These are phyloP conservation scores for Volucella inanis DNA, from an alignment of 2,888 invertebrate species.

Conservation along the genomic window DNA sequence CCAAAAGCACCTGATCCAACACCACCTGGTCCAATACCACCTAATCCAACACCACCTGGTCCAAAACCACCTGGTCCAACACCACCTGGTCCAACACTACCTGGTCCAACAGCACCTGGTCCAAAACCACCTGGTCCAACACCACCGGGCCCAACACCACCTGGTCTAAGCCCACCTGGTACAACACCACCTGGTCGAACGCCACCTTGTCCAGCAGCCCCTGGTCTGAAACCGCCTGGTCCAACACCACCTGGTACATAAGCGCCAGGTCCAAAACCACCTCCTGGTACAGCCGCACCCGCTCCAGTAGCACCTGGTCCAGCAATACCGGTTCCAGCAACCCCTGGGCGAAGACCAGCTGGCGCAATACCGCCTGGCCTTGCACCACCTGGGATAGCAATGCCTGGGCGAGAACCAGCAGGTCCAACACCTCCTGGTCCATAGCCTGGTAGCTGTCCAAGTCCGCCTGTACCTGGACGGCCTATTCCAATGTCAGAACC, in stretches of 20 bases:
- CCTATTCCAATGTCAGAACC: conserved; percentile 46
- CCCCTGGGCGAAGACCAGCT: conserved; percentile 29
- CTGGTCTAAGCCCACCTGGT: conserved; percentile 30
- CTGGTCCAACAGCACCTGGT: conserved; percentile 43
- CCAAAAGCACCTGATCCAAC: conserved; percentile 42
- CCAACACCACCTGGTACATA: conserved; percentile 43
- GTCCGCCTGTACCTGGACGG: conserved; percentile 36
- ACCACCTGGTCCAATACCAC: conserved; percentile 46
- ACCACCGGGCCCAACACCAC: conserved; percentile 30
- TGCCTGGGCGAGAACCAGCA: conserved; percentile 56
- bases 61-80: conserved; percentile 27
- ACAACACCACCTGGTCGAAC: conserved; percentile 34
- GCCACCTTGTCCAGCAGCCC: conserved; percentile 39
- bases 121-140: conserved; percentile 29
- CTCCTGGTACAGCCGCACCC: conserved; percentile 44
- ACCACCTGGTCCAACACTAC: conserved; percentile 13
- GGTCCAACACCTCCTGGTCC: conserved; percentile 43
- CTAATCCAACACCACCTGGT: conserved; percentile 14
- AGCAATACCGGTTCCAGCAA: conserved; percentile 20
- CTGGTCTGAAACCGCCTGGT: conserved; percentile 9
- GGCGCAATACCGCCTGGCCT: conserved; percentile 2
- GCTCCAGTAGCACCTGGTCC: conserved; percentile 16
- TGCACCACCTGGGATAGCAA: conserved; percentile 42
- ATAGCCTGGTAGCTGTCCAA: conserved; percentile 43
- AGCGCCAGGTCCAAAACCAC: conserved; percentile 51